These are phyloP conservation scores for Scaptomyza parva DNA, from an alignment of 2,888 invertebrate species.

Conservation along the genomic window DNA sequence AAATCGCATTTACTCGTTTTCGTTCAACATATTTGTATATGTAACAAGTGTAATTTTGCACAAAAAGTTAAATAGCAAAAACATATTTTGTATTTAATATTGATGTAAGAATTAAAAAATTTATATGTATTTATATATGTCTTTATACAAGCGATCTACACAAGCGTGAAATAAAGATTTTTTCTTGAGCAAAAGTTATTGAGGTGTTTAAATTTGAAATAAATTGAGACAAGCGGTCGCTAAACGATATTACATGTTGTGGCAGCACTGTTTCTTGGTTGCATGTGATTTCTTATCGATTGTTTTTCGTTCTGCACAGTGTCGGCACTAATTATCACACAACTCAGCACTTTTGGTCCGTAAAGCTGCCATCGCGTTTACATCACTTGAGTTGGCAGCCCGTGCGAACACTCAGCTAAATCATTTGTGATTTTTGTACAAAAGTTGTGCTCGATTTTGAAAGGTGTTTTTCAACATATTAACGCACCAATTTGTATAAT, in stretches of 20 bases:
- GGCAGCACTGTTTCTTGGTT: conserved; percentile 22
- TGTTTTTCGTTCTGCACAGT: background rate
- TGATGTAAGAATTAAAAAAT: conserved; percentile 56
- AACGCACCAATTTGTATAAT: conserved; percentile 51
- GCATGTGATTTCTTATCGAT: conserved; percentile 34
- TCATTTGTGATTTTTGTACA: conserved; percentile 64
- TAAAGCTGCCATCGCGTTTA: conserved; percentile 43
- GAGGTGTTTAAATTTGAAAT: conserved; percentile 7
- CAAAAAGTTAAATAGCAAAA: conserved; percentile 52
- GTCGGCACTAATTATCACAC: conserved; percentile 57
- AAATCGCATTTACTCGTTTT: conserved; percentile 63
- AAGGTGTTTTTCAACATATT: conserved; percentile 36
- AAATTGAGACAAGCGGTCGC: background rate
- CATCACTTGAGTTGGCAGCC: conserved; percentile 50
- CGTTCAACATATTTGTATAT: conserved; percentile 42
- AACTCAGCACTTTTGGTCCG: conserved; percentile 61
- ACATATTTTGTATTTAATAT: conserved; percentile 72
- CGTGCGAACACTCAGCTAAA: conserved; percentile 47
- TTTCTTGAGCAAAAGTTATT: conserved; percentile 34
- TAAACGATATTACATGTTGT: background rate
- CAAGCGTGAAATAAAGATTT: conserved; percentile 60
- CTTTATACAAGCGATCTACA: conserved; percentile 58
- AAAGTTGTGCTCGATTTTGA: conserved; percentile 55
- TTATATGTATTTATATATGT: conserved; percentile 69
- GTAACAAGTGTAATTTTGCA: conserved; percentile 60